Conservation (phyloP, 1,140 invertebrate genomes). For the Solen grandis region DNA sequence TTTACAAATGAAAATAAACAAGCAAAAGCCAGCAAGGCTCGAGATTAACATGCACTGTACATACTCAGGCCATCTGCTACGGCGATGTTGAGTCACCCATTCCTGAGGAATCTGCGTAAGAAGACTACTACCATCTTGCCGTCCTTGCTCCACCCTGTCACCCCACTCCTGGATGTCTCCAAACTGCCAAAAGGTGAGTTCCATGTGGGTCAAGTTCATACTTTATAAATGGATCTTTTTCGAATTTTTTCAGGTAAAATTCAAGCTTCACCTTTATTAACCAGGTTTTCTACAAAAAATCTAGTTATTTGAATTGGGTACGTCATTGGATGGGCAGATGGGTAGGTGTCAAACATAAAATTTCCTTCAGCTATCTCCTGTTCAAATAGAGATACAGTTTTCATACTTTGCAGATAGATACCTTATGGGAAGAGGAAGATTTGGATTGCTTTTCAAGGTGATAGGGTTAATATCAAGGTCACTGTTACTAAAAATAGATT, state of each 20-base stretch:
- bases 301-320: not conserved
- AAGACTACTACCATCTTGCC: slow-evolving; percentile 76
- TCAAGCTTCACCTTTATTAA: not conserved
- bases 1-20: too few species aligned
- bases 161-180: slow-evolving; percentile 82
- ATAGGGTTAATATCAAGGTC: too few species aligned
- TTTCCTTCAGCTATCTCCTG: too few species aligned
- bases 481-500: too few species aligned
- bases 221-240: not conserved
- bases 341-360: too few species aligned
- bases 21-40: too few species aligned
- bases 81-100: slow-evolving; percentile 86
- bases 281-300: not conserved
- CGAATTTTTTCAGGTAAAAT: not conserved
- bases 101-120: slow-evolving; percentile 85
- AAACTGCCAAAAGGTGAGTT: slow-evolving; percentile 66
- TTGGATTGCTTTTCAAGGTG: too few species aligned
- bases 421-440: too few species aligned
- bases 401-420: too few species aligned
- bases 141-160: slow-evolving; percentile 82
- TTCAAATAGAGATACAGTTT: too few species aligned
- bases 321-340: too few species aligned
- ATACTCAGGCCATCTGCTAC: slow-evolving; percentile 76
- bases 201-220: not conserved
- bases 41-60: too few species aligned